Percentiles rank a stretch among this genome's conserved stretches.
Evolutionary conservation across 2,888 invertebrate genomes (phyloP).

Genomic region (Pogonocherus hispidulus): DNA sequence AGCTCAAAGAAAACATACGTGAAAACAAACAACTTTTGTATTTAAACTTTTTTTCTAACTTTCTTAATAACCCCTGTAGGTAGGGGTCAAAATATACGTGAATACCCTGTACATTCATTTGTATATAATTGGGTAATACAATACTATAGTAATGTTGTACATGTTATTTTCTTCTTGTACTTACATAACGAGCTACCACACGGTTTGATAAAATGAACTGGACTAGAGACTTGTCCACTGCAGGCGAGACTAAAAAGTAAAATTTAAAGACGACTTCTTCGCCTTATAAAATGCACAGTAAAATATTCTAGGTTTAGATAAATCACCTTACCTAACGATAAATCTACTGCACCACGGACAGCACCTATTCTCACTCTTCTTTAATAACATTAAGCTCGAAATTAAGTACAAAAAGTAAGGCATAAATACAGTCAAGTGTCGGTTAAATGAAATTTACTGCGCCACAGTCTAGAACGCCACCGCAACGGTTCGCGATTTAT

Average conservation of each 20-base stretch:
- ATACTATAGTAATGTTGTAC: no score
- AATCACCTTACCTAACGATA: conserved; percentile 43
- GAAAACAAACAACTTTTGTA: no score
- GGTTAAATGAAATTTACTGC: conserved; percentile 55
- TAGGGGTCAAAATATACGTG: no score
- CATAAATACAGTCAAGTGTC: conserved; percentile 52
- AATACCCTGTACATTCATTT: no score
- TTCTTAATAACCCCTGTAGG: no score
- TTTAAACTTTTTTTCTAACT: no score
- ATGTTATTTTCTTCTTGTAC: no score
- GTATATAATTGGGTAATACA: no score
- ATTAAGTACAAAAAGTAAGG: conserved; percentile 46
- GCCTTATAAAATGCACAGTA: conserved; percentile 15
- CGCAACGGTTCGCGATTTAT: conserved; percentile 53
- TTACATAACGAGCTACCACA: no score
- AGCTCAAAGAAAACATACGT: no score
- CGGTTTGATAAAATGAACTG: background rate
- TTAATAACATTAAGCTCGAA: conserved; percentile 50
- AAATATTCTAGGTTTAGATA: conserved; percentile 34
- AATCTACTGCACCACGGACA: conserved; percentile 43
- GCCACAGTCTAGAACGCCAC: conserved; percentile 37
- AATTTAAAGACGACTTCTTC: background rate
- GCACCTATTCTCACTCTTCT: conserved; percentile 47
- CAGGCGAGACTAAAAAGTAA: background rate
- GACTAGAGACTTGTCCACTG: background rate